Evolutionary conservation across 2,113 vertebrate genomes (phyloP), one percentile per base, ranked within the genome.

Genomic region (Oncorhynchus masou): DNA sequence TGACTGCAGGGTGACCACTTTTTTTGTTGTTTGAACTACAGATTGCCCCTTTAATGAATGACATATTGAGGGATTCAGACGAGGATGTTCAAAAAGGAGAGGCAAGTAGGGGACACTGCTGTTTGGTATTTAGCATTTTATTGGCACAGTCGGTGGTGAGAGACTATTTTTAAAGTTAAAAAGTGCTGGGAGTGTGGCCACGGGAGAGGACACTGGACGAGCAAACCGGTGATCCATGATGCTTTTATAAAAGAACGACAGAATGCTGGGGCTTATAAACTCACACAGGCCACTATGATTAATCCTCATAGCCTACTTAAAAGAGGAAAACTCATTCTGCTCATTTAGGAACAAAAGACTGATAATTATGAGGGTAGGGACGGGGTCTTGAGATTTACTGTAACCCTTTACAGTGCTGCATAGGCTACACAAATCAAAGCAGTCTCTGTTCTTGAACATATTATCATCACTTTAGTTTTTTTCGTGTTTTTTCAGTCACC

Each of bases 141-240:
- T 88, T 91, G 86, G 89, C 87, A 76, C 88, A 79, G 76, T 80
- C 77, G 77, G 85, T 86, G 27, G 54, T 48, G 24, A 85, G 45
- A 45, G 39, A 83, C 91, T 91, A 92, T 91, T 93, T 92, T 93
- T 88, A 90, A 92, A 71, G 86, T 88, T 81, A 79, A 87, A 88
- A 87, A 86, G 74, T 82, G 90, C 91, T 88, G 1, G 24, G 85
- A 83, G 91, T 83, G 88, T 77, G 82, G 85, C 92, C 83, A 74
- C 81, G 62, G 84, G 90, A 92, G 90, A 89, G 88, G 92, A 89
- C 88, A 87, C 78, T 66, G 84, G 79, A 82, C 86, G 83, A 85
- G 82, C 85, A 89, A 91, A 86, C 88, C 90, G 90, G 84, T 92
- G 92, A 92, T 92, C 92, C 90, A 91, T 90, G 88, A 92, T 88